A percentile compares a stretch with the other conserved stretches of the same genome.
Evolutionary conservation across 2,113 vertebrate genomes (phyloP).

Genomic region (Gavia stellata): DNA sequence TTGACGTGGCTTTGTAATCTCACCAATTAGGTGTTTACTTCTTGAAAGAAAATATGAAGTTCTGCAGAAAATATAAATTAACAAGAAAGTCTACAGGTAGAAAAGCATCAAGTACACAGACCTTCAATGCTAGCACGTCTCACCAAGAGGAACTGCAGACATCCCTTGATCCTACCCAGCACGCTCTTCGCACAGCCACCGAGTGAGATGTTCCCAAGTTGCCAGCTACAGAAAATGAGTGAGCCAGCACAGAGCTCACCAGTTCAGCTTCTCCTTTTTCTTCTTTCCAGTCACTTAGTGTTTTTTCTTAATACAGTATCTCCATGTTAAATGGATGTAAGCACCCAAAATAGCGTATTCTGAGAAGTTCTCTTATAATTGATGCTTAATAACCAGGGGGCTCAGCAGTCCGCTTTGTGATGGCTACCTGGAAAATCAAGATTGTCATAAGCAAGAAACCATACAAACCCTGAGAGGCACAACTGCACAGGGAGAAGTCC

Average conservation of each 20-base stretch:
- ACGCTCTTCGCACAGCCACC: rapidly evolving
- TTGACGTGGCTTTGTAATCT: background rate
- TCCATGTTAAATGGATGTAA: background rate
- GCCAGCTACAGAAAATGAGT: background rate
- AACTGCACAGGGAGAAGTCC: background rate
- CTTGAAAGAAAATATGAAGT: background rate
- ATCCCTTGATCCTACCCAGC: background rate
- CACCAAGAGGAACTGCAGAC: background rate
- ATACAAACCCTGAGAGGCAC: background rate
- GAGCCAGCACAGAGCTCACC: background rate
- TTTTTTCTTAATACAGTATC: background rate
- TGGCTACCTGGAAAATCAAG: background rate
- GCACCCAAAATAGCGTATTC: background rate
- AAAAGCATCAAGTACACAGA: background rate
- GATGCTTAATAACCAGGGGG: background rate
- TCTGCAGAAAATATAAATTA: background rate
- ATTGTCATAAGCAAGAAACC: background rate
- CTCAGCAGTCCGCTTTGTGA: background rate
- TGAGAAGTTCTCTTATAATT: background rate
- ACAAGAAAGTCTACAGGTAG: background rate
- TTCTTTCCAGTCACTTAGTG: background rate
- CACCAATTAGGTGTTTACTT: background rate
- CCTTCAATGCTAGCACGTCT: background rate
- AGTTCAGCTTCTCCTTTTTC: background rate
- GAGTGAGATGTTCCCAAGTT: background rate